These are phyloP conservation scores for Jacana jacana DNA, from an alignment of 2,113 vertebrate genomes.

Conservation along the genomic window DNA sequence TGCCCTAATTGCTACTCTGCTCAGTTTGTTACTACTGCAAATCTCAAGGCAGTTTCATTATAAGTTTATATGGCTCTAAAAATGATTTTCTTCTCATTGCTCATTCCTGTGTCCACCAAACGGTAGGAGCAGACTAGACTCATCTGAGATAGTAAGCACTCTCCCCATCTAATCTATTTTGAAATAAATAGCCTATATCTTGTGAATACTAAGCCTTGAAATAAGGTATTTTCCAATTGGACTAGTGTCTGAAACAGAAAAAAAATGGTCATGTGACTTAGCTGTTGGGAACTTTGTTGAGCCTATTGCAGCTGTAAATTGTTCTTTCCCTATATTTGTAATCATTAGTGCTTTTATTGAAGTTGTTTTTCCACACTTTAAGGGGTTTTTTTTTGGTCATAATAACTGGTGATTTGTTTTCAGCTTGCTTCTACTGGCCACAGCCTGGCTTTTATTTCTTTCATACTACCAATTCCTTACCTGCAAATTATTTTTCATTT, in stretches of 20 bases:
- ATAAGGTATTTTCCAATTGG: background rate
- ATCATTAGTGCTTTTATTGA: background rate
- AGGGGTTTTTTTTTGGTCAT: background rate
- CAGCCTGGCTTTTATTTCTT: slow-evolving; percentile 38
- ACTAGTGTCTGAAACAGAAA: background rate
- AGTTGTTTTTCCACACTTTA: background rate
- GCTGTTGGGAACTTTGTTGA: background rate
- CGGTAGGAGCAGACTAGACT: background rate
- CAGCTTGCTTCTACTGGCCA: background rate
- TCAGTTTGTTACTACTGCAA: background rate
- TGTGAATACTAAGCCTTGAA: background rate
- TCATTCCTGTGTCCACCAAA: background rate
- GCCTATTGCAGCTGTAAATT: background rate
- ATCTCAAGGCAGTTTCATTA: background rate
- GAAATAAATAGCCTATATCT: background rate
- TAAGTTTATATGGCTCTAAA: background rate
- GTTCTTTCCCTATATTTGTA: background rate
- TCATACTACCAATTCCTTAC: slow-evolving; percentile 52
- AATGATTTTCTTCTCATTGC: background rate
- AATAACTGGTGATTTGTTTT: background rate
- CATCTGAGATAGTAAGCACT: background rate
- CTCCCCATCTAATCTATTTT: background rate
- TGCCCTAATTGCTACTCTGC: background rate
- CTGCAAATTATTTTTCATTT: slow-evolving; percentile 70
- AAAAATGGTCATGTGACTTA: background rate